Evolutionary conservation across 2,797 vertebrate species (phyloP), one percentile per base, ranked within the genome.

Genomic region (Lagocephalus sceleratus): DNA sequence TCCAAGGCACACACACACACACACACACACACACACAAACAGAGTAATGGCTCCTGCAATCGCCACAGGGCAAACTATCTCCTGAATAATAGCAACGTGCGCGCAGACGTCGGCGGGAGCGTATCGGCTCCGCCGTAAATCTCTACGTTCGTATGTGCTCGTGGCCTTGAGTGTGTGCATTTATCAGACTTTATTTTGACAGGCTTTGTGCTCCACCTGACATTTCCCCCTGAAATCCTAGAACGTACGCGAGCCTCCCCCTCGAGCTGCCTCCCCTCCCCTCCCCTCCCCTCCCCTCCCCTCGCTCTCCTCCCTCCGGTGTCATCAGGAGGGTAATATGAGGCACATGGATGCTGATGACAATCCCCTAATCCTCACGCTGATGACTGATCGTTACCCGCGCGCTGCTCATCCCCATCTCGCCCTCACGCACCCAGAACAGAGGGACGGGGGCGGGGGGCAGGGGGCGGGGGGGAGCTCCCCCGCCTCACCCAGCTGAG

Each of bases 261-360:
- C 71, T 44, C 25, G 29, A 81, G 81, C 78, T 59, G 61, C 62
- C 52, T 67, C 56, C 54, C 41, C 54, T 23, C 47, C 52, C 51
- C 17, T 39, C 5, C 44, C 59, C 51, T 58, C 52, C 46, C 65
- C 65, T 39, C 60, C 63, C 77, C 65, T 66, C 54, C 52, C 43
- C 51, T 20, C 43, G 6, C 44, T 61, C 51, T 58, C 52, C 46
- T 66, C 65, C 41, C 60, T 64, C 77, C 65, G 67, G 80, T 84
- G 84, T 87, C 86, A 87, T 75, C 75, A 55, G 51, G 70, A 81
- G 81, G 81, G 79, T 82, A 86, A 85, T 83, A 73, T 72, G 81
- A 86, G 78, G 81, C 81, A 85, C 72, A 80, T 75, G 79, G 78
- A 73, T 79, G 75, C 76, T 83, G 82, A 85, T 85, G 84, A 86